Evolutionary conservation across 2,797 vertebrate species (phyloP).

Genomic region (Emydoidea blandingii): DNA sequence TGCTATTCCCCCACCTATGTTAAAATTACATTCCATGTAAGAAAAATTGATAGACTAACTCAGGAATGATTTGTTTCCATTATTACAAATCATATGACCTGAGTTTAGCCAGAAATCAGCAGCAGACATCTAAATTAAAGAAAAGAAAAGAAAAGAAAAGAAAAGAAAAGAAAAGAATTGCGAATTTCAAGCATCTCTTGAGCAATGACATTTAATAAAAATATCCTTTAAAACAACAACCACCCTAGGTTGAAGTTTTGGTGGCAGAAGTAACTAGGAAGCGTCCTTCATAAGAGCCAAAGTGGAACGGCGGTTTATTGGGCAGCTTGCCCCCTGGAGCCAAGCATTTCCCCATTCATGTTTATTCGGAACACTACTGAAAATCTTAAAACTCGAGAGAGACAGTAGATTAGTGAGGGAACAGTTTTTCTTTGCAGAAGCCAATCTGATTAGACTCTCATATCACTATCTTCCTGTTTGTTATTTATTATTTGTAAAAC

Average conservation of each 20-base stretch:
- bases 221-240: neutral
- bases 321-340: neutral
- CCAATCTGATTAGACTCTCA: neutral
- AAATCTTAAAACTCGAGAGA: neutral
- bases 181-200: neutral
- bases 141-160: neutral
- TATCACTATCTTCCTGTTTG: neutral
- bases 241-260: neutral
- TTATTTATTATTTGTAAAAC: neutral
- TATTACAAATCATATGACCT: neutral
- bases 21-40: fast-evolving
- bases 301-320: fast-evolving
- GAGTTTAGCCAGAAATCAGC: neutral
- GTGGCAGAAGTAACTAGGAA: neutral
- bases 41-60: neutral
- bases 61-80: neutral
- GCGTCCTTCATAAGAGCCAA: neutral
- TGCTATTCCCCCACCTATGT: neutral
- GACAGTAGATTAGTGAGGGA: neutral
- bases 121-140: neutral
- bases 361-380: neutral
- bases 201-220: neutral
- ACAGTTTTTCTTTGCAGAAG: neutral
- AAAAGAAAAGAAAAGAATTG: no score
- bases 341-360: neutral